phyloP scores from a whole-genome alignment of 1,140 invertebrate genomes.

The Philopotamus ludificatus region DNA sequence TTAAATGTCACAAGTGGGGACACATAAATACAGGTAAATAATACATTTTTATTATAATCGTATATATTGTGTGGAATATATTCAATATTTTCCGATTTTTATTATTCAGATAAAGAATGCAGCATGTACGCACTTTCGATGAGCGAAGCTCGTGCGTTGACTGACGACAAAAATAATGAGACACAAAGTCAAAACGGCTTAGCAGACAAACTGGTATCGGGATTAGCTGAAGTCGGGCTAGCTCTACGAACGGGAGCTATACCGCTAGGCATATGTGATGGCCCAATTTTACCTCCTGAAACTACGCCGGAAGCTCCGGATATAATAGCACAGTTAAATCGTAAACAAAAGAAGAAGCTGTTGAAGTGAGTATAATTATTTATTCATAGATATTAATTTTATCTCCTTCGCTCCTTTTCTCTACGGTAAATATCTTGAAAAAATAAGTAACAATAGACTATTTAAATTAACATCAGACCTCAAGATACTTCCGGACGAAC shows the following conservation, averaged over 20 bases:
- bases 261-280: conserved; percentile 51
- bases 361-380: conserved; percentile 65
- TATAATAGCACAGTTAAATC: conserved; percentile 79
- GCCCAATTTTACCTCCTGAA: conserved; percentile 53
- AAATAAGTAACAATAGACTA: too few relatives aligned
- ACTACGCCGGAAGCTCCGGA: conserved; percentile 65
- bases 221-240: conserved; percentile 91
- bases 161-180: conserved; percentile 54
- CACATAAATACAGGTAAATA: conserved; percentile 93
- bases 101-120: conserved; percentile 81
- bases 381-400: not conserved
- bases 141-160: conserved; percentile 60
- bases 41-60: conserved; percentile 3
- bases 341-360: conserved; percentile 88
- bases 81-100: conserved; percentile 1
- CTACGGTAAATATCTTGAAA: too few relatives aligned
- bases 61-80: too few relatives aligned
- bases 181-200: conserved; percentile 60
- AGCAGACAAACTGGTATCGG: conserved; percentile 74
- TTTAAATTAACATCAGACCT: too few relatives aligned
- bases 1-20: conserved; percentile 99
- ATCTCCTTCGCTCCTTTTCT: too few relatives aligned
- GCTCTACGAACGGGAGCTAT: conserved; percentile 77
- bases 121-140: conserved; percentile 86
- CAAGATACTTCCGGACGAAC: too few relatives aligned